A percentile compares a stretch with the other conserved stretches of the same genome.
Conservation (phyloP, 2,888 invertebrate genomes). For the Ligdia adustata region DNA sequence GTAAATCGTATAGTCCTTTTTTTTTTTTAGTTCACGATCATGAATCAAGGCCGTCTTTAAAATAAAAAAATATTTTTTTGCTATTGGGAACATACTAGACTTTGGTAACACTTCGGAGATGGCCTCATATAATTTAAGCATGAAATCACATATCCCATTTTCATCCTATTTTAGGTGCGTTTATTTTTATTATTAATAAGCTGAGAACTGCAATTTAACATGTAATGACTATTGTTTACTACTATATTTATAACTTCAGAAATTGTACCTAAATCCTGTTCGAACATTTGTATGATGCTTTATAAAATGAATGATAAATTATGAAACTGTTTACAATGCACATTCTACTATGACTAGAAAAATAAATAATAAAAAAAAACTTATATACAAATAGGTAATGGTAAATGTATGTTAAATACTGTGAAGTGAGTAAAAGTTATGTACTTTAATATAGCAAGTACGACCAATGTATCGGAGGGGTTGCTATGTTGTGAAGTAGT, state of each 20-base stretch:
- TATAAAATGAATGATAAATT: conserved; percentile 39
- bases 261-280: conserved; percentile 33
- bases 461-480: conserved; percentile 62
- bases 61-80: background rate
- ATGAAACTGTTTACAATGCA: conserved; percentile 60
- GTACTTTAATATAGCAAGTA: conserved; percentile 70
- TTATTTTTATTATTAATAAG: conserved; percentile 43
- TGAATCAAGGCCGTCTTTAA: no score
- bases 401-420: conserved; percentile 56
- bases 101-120: background rate
- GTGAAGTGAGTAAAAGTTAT: conserved; percentile 55
- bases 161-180: conserved; percentile 19
- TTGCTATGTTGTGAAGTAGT: conserved; percentile 51
- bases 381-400: conserved; percentile 21
- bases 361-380: no score
- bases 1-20: no score
- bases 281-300: conserved; percentile 36
- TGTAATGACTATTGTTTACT: conserved; percentile 30
- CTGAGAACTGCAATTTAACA: conserved; percentile 55
- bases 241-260: conserved; percentile 34
- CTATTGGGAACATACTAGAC: background rate
- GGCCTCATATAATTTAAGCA: conserved; percentile 35
- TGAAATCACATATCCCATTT: conserved; percentile 37
- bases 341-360: conserved; percentile 47
- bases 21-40: no score